Percentiles rank a stretch among this genome's conserved stretches.
Conservation (phyloP, 1,140 invertebrate genomes). For the Pseudomyrmex cubaensis region DNA sequence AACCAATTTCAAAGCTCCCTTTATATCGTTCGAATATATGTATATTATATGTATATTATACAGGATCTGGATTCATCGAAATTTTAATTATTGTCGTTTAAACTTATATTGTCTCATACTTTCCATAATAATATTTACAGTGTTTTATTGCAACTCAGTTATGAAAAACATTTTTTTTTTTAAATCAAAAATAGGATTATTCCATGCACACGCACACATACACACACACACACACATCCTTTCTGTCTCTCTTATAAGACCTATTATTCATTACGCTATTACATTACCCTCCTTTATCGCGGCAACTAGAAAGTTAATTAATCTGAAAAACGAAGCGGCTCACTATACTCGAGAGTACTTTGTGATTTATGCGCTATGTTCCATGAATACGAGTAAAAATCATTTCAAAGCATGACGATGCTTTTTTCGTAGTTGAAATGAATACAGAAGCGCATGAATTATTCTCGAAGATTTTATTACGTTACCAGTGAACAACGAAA, state of each 20-base stretch:
- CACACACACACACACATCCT: too few relatives aligned
- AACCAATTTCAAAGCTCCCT: conserved; percentile 30
- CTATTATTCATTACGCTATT: not conserved
- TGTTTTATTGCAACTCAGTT: too few relatives aligned
- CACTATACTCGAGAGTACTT: not conserved
- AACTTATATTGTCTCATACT: not conserved
- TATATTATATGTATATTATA: too few relatives aligned
- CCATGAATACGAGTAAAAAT: conserved; percentile 23
- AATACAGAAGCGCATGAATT: conserved; percentile 33
- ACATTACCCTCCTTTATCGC: not conserved
- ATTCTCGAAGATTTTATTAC: conserved; percentile 53
- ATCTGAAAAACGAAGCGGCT: conserved; percentile 19
- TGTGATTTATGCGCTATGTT: not conserved
- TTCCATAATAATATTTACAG: conserved; percentile 7
- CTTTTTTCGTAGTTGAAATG: not conserved
- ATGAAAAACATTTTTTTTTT: too few relatives aligned
- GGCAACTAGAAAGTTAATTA: conserved; percentile 26
- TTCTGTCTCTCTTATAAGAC: too few relatives aligned
- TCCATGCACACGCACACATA: too few relatives aligned
- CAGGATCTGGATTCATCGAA: conserved; percentile 4
- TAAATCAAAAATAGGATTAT: too few relatives aligned
- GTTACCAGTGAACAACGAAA: conserved; percentile 6
- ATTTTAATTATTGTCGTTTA: conserved; percentile 31
- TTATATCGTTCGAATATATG: conserved; percentile 27
- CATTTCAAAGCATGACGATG: not conserved